Evolutionary conservation across 2,113 vertebrate species (phyloP), one percentile per base, ranked within the genome.

Genomic region (Platichthys flesus): DNA sequence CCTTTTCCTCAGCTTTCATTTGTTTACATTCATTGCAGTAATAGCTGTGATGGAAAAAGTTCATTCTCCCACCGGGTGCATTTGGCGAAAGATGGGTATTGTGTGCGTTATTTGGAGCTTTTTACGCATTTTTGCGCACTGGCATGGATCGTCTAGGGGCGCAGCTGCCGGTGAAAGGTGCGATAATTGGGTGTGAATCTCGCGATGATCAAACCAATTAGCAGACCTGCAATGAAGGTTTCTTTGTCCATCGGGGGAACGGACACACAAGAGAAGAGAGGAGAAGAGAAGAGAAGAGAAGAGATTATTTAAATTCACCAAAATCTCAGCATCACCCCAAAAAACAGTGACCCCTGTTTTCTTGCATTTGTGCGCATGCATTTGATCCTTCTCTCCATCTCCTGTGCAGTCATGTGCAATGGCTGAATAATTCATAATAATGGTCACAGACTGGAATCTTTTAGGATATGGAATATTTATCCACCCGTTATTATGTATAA

Each of bases 391-490:
- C 31, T 80, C 40, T 20, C 47, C 15, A 51, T 18, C 47, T 16
- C 73, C 70, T 56, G 26, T 70, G 68, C 63, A 85, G 75, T 51
- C 74, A 78, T 79, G 82, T 88, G 79, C 28, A 37, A 8, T 35
- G 26, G 66, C 28, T 93, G 58, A 90, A 93, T 89, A 82, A 93
- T 94, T 87, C 42, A 91, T 87, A 52, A 68, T 71, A 83, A 82
- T 81, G 66, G 81, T 83, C 76, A 84, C 83, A 88, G 85, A 85
- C 85, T 62, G 65, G 63, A 85, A 76, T 69, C 57, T 45, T 84
- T 90, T 76, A 80, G 83, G 60, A 78, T 76, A 83, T 91, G 73
- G 81, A 85, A 90, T 85, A 92, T 90, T 82, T 67, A 87, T 85
- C 59, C 16, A 23, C 0, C 62, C 82, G 71, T 86, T 89, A 76